Evolutionary conservation across 2,888 invertebrate genomes (phyloP).

Genomic region (Dasypolia templi): DNA sequence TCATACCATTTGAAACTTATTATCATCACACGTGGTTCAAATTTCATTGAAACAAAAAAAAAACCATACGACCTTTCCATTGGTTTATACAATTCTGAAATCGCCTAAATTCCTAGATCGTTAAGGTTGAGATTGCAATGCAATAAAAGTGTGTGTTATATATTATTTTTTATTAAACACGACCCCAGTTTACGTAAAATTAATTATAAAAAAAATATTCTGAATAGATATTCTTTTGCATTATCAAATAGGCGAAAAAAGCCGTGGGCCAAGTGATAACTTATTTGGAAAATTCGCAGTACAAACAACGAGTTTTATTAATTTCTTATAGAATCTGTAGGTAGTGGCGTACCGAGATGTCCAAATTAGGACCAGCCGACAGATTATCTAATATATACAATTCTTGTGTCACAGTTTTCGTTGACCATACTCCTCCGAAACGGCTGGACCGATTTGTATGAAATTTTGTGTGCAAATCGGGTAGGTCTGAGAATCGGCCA

Average conservation of each 20-base stretch:
- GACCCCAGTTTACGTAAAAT: background rate
- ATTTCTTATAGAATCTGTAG: background rate
- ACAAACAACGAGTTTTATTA: slow-evolving; percentile 8
- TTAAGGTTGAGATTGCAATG: slow-evolving; percentile 13
- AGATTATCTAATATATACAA: no score
- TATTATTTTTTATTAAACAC: background rate
- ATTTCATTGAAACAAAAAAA: background rate
- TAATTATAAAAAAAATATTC: slow-evolving; percentile 35
- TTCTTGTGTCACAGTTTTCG: no score
- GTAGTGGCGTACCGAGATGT: no score
- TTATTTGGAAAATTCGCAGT: background rate
- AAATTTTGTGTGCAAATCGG: no score
- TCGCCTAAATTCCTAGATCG: fast-evolving
- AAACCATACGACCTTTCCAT: background rate
- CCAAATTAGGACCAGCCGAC: no score
- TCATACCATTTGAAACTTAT: background rate
- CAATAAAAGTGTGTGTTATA: background rate
- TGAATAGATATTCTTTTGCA: slow-evolving; percentile 6
- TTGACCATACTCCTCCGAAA: no score
- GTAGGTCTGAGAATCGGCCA: no score
- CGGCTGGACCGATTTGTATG: no score
- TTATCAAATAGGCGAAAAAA: slow-evolving; percentile 18
- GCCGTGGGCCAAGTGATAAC: slow-evolving; percentile 2
- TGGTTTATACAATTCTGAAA: background rate
- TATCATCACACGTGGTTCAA: background rate